Conservation (phyloP, 2,113 vertebrate species). For the Myotis yumanensis region DNA sequence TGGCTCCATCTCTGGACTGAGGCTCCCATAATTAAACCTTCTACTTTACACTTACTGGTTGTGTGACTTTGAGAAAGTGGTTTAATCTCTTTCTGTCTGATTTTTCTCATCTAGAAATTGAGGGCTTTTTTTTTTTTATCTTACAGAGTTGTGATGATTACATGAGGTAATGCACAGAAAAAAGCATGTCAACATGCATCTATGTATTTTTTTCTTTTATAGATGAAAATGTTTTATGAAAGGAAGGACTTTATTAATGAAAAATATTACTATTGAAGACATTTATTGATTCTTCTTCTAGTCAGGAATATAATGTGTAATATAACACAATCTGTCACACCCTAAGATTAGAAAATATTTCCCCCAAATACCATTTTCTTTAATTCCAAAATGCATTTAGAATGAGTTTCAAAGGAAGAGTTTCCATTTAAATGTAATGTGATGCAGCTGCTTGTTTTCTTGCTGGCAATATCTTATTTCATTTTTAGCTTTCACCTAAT, state of each 20-base stretch:
- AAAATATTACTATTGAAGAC: conserved; percentile 52
- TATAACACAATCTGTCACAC: conserved; percentile 64
- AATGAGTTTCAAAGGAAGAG: conserved; percentile 68
- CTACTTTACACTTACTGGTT: background rate
- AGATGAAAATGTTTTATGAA: conserved; percentile 49
- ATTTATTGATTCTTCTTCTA: conserved; percentile 63
- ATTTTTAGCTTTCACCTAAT: conserved; percentile 74
- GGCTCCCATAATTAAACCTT: background rate
- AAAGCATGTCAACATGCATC: background rate
- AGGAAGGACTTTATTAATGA: conserved; percentile 54
- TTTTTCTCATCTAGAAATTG: conserved; percentile 34
- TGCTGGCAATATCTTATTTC: conserved; percentile 72
- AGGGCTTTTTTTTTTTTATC: conserved; percentile 55
- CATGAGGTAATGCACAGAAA: conserved; percentile 49
- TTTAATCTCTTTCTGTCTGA: conserved; percentile 7
- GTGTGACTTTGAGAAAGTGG: conserved; percentile 39
- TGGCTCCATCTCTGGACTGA: background rate
- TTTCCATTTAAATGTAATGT: conserved; percentile 75
- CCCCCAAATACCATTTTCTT: conserved; percentile 62
- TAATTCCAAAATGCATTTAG: conserved; percentile 66
- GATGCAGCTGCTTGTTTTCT: conserved; percentile 72
- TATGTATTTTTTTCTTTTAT: conserved; percentile 44
- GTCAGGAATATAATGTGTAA: conserved; percentile 52
- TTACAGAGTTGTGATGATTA: conserved; percentile 32
- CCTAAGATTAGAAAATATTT: conserved; percentile 71